Percentiles rank a stretch among this genome's conserved stretches.
phyloP scores from a whole-genome alignment of 2,888 invertebrate species.

The Serrognathus titanus region DNA sequence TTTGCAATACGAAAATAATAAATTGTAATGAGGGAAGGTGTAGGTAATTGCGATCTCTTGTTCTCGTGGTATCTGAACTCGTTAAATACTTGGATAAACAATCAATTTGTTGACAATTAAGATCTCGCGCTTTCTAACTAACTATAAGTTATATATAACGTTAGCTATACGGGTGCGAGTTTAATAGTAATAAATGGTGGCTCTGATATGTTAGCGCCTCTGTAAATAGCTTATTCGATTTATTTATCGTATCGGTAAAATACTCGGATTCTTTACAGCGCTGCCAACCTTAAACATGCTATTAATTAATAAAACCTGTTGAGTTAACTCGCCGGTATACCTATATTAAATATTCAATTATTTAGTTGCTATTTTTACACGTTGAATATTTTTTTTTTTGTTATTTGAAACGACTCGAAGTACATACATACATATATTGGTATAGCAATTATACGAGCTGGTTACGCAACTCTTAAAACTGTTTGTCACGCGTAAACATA shows the following conservation, averaged over 20 bases:
- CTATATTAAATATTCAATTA: too few relatives aligned
- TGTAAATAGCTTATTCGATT: constrained; percentile 21
- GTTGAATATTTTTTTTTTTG: too few relatives aligned
- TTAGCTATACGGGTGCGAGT: constrained; percentile 10
- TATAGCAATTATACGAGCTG: too few relatives aligned
- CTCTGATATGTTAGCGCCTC: constrained; percentile 23
- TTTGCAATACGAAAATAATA: too few relatives aligned
- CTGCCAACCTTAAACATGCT: neutral
- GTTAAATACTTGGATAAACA: constrained; percentile 19
- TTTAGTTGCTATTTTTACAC: too few relatives aligned
- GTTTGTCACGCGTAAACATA: too few relatives aligned
- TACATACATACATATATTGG: too few relatives aligned
- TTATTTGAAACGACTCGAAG: too few relatives aligned
- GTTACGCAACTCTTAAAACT: too few relatives aligned
- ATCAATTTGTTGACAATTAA: constrained; percentile 27
- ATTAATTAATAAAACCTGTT: constrained; percentile 1
- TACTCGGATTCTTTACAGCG: neutral
- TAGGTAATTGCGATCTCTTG: neutral
- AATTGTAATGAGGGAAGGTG: too few relatives aligned
- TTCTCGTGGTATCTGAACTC: neutral
- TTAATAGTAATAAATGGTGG: constrained; percentile 22
- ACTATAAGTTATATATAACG: neutral
- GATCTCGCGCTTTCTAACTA: neutral
- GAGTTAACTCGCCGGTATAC: neutral
- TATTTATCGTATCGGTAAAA: constrained; percentile 17